A percentile compares a stretch with the other conserved stretches of the same genome.
phyloP scores from a whole-genome alignment of 2,797 vertebrate species.

The Hoplostethus atlanticus region DNA sequence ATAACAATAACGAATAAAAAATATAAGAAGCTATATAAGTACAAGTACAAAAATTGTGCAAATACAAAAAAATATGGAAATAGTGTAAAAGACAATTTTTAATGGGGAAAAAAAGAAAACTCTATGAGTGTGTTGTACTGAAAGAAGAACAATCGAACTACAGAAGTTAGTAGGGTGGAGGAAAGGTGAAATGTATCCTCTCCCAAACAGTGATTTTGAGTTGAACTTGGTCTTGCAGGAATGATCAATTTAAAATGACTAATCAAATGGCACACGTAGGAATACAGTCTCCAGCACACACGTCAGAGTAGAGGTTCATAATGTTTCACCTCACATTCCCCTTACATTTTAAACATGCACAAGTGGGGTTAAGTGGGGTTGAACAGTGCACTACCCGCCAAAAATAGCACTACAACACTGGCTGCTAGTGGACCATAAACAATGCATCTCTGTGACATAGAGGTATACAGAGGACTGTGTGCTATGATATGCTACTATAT shows the following conservation, averaged over 20 bases:
- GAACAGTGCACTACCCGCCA: slow-evolving; percentile 66
- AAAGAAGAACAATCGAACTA: too few species aligned
- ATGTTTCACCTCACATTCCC: neutral
- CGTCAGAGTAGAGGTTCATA: neutral
- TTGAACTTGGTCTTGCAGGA: slow-evolving; percentile 14
- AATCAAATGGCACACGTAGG: neutral
- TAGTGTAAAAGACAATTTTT: too few species aligned
- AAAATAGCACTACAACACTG: slow-evolving; percentile 71
- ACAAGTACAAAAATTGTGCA: too few species aligned
- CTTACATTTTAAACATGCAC: neutral
- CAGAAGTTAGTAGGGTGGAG: too few species aligned
- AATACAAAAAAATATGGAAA: too few species aligned
- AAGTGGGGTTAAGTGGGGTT: slow-evolving; percentile 65
- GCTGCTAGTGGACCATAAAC: slow-evolving; percentile 64
- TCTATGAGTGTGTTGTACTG: too few species aligned
- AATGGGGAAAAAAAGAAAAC: too few species aligned
- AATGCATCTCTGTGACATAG: slow-evolving; percentile 49
- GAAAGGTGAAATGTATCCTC: too few species aligned
- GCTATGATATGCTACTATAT: slow-evolving; percentile 12
- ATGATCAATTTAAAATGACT: slow-evolving; percentile 14
- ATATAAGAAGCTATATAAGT: too few species aligned
- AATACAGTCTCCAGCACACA: neutral
- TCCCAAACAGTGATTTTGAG: too few species aligned
- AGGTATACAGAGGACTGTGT: slow-evolving; percentile 34
- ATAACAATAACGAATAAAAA: too few species aligned